Evolutionary conservation across 2,888 invertebrate species (phyloP).

Genomic region (Hirudinaria manillensis): DNA sequence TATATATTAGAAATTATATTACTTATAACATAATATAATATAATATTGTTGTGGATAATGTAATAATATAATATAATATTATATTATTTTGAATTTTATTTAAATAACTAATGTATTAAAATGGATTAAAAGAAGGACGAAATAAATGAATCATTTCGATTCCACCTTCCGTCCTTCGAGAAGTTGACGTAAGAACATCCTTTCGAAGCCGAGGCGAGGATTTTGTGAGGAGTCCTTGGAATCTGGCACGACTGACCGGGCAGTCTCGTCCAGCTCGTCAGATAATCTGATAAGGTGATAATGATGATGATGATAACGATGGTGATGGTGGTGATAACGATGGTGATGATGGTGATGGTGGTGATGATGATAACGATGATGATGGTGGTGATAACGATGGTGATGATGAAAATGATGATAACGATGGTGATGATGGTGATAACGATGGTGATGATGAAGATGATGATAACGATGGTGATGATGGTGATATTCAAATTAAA

Average conservation of each 20-base stretch:
- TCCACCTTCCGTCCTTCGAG: slow-evolving; percentile 53
- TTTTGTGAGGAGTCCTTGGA: slow-evolving; percentile 56
- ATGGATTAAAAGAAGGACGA: background rate
- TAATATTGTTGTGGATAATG: too few species aligned
- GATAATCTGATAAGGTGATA: background rate
- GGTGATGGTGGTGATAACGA: slow-evolving; percentile 24
- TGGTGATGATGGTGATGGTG: slow-evolving; percentile 25
- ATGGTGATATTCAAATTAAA: too few species aligned
- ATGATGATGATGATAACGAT: slow-evolving; percentile 26
- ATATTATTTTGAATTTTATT: background rate
- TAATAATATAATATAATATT: too few species aligned
- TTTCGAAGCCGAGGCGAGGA: slow-evolving; percentile 47
- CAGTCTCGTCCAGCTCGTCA: slow-evolving; percentile 57
- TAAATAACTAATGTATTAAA: background rate
- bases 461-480: background rate
- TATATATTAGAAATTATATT: too few species aligned
- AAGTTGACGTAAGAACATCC: slow-evolving; percentile 53
- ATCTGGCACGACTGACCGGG: slow-evolving; percentile 62
- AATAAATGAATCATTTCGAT: background rate
- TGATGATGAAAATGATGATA: too few species aligned
- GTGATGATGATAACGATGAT: slow-evolving; percentile 20
- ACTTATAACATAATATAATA: too few species aligned
- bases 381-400: too few species aligned
- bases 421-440: too few species aligned
- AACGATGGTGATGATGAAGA: too few species aligned